These are phyloP conservation scores for Nautilus pompilius DNA, from an alignment of 1,140 invertebrate genomes.

Conservation along the genomic window DNA sequence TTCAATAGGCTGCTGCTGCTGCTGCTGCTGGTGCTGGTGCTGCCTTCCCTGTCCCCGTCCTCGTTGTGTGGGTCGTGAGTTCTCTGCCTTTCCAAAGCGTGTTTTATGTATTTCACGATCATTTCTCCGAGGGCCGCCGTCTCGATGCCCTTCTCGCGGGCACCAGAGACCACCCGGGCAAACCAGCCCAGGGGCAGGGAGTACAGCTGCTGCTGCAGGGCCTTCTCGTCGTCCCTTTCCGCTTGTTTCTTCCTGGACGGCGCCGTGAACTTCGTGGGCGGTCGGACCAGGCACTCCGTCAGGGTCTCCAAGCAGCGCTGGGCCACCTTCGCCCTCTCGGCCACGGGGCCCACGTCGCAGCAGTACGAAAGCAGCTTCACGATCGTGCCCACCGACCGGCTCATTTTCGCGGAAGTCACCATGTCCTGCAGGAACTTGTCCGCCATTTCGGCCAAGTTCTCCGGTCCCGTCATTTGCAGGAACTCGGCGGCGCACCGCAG, in stretches of 20 bases:
- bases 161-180: slow-evolving; percentile 27
- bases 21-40: no score
- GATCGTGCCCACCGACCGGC: slow-evolving; percentile 29
- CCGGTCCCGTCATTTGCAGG: slow-evolving; percentile 44
- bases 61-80: no score
- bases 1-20: no score
- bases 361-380: slow-evolving; percentile 34
- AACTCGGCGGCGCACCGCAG: slow-evolving; percentile 46
- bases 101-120: slow-evolving; percentile 29
- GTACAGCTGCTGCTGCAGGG: slow-evolving; percentile 18
- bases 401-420: slow-evolving; percentile 43
- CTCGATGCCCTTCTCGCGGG: slow-evolving; percentile 30
- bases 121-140: slow-evolving; percentile 26
- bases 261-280: slow-evolving; percentile 33
- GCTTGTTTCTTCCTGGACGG: slow-evolving; percentile 23
- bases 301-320: slow-evolving; percentile 37
- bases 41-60: no score
- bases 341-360: slow-evolving; percentile 31
- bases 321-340: slow-evolving; percentile 38
- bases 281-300: slow-evolving; percentile 43
- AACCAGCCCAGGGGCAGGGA: slow-evolving; percentile 41
- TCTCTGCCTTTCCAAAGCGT: slow-evolving; percentile 27
- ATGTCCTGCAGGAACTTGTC: slow-evolving; percentile 46
- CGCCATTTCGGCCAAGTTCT: slow-evolving; percentile 44
- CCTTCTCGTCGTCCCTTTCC: slow-evolving; percentile 19